Conservation (phyloP, 2,888 invertebrate genomes). For the Drosophila nr. perissopoda region DNA sequence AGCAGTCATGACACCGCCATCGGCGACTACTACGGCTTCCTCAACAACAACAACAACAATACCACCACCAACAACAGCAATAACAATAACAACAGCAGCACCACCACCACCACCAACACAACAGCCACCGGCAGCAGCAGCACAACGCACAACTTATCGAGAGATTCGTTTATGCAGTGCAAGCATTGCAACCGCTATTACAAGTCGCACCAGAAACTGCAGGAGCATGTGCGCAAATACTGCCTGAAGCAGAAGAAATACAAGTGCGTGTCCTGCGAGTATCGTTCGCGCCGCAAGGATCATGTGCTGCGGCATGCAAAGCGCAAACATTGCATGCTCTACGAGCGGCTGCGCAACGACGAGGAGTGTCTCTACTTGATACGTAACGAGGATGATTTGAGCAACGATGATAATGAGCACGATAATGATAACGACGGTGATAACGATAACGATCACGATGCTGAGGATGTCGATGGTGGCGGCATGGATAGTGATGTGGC, state of each 20-base stretch:
- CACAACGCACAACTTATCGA: constrained; percentile 38
- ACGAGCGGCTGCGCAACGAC: constrained; percentile 75
- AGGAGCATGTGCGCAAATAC: constrained; percentile 84
- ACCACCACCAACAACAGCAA: constrained; percentile 35
- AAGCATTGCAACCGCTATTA: constrained; percentile 84
- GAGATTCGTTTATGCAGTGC: constrained; percentile 82
- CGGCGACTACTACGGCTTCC: constrained; percentile 71
- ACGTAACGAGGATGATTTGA: constrained; percentile 81
- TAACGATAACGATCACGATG: constrained; percentile 37
- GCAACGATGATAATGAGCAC: constrained; percentile 57
- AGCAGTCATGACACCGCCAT: constrained; percentile 50
- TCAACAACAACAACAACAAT: constrained; percentile 67
- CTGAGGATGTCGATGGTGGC: constrained; percentile 45
- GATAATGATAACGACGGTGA: constrained; percentile 44
- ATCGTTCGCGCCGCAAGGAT: constrained; percentile 84
- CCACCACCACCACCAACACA: constrained; percentile 17
- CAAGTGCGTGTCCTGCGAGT: constrained; percentile 84
- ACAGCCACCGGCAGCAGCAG: constrained; percentile 14
- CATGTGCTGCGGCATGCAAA: constrained; percentile 84
- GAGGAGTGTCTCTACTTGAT: constrained; percentile 82
- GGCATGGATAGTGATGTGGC: constrained; percentile 68
- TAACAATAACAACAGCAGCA: constrained; percentile 26
- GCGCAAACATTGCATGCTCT: constrained; percentile 83
- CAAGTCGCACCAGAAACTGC: constrained; percentile 82
- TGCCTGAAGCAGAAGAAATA: constrained; percentile 85